Percentiles rank a stretch among this genome's conserved stretches.
Evolutionary conservation across 2,797 vertebrate genomes (phyloP).

Genomic region (Pygocentrus nattereri): DNA sequence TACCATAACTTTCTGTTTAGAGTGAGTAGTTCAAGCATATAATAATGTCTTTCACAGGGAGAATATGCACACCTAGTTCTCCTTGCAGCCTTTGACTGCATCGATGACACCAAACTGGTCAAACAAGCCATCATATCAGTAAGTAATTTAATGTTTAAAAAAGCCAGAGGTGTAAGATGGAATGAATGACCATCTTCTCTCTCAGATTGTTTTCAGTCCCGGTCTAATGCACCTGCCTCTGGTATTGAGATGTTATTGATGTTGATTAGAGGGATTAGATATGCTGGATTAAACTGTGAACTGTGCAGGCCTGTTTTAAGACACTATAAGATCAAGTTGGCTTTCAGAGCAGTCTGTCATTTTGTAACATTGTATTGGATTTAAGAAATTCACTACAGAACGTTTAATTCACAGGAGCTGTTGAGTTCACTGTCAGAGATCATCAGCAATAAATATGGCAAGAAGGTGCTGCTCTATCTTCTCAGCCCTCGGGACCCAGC

Average conservation of each 20-base stretch:
- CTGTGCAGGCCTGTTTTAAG: neutral
- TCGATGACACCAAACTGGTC: slow-evolving; percentile 97
- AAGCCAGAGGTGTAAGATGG: too few relatives aligned
- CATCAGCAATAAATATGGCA: slow-evolving; percentile 90
- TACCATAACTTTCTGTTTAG: too few relatives aligned
- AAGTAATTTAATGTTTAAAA: slow-evolving; percentile 68
- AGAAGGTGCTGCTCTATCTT: slow-evolving; percentile 91
- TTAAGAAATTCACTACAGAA: neutral
- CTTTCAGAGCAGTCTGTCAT: neutral
- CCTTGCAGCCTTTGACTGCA: slow-evolving; percentile 92
- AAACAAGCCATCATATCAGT: slow-evolving; percentile 93
- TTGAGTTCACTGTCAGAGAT: slow-evolving; percentile 82
- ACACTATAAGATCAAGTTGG: too few relatives aligned
- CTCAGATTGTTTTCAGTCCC: neutral
- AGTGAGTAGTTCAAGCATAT: too few relatives aligned
- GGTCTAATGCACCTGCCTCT: too few relatives aligned
- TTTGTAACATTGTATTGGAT: neutral
- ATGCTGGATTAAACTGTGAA: neutral
- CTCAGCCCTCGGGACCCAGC: slow-evolving; percentile 90
- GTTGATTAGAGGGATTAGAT: too few relatives aligned
- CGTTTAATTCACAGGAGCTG: slow-evolving; percentile 82
- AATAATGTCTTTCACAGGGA: slow-evolving; percentile 78
- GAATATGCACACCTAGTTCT: slow-evolving; percentile 93
- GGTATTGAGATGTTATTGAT: neutral
- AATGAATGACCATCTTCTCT: too few relatives aligned